A percentile compares a stretch with the other conserved stretches of the same genome.
Conservation (phyloP, 2,797 vertebrate genomes). For the Arctocebus calabarensis region DNA sequence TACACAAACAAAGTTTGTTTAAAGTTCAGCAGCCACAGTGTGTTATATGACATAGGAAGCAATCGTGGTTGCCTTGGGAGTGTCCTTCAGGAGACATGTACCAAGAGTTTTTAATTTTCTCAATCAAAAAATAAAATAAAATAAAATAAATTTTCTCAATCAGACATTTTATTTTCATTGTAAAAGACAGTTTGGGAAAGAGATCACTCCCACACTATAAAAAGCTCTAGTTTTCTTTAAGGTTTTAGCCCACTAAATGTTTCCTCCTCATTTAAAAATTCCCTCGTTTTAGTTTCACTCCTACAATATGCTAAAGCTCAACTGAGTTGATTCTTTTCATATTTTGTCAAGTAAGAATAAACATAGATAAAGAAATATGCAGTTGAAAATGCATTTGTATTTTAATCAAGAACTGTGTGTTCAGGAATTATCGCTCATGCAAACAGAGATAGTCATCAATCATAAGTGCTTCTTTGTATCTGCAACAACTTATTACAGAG, state of each 20-base stretch:
- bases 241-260: background rate
- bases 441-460: slow-evolving; percentile 78
- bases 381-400: slow-evolving; percentile 69
- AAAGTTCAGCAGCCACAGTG: background rate
- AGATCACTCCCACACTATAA: background rate
- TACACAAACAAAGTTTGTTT: background rate
- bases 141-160: background rate
- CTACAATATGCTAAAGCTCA: background rate
- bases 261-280: background rate
- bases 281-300: background rate
- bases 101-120: background rate
- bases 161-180: background rate
- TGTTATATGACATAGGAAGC: background rate
- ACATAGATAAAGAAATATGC: slow-evolving; percentile 62
- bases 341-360: slow-evolving; percentile 58
- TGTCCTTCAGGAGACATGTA: background rate
- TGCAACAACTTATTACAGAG: slow-evolving; percentile 55
- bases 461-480: slow-evolving; percentile 59
- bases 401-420: slow-evolving; percentile 77
- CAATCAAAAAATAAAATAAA: too few species aligned
- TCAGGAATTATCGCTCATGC: slow-evolving; percentile 56
- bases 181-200: background rate
- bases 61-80: background rate
- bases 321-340: slow-evolving; percentile 45
- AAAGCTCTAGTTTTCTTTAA: background rate